These are phyloP conservation scores for Plebejus melissa DNA, from an alignment of 2,888 invertebrate genomes.

Conservation along the genomic window DNA sequence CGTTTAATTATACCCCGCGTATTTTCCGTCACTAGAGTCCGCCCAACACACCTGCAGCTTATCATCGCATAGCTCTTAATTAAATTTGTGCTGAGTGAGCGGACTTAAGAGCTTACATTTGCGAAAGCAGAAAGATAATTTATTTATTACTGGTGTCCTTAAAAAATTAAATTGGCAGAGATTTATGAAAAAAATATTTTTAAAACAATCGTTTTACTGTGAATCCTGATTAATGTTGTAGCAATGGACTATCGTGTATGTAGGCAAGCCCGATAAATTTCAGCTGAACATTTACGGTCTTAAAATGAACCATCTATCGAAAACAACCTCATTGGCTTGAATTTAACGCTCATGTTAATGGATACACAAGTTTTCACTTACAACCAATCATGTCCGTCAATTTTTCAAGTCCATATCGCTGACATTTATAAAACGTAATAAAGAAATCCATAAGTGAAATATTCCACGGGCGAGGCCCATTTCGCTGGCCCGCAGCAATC, in stretches of 20 bases:
- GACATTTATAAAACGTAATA: constrained; percentile 53
- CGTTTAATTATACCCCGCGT: constrained; percentile 17
- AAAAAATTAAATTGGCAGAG: background rate
- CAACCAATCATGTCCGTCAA: constrained; percentile 33
- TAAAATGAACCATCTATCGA: too few species aligned
- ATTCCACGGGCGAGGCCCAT: constrained; percentile 67
- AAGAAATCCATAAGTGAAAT: constrained; percentile 45
- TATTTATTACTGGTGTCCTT: background rate
- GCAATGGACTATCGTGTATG: background rate
- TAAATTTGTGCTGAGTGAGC: constrained; percentile 26
- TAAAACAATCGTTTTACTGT: background rate
- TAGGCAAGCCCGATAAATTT: background rate
- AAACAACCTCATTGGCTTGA: background rate
- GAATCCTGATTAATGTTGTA: background rate
- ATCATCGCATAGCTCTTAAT: constrained; percentile 23
- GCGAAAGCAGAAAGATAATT: constrained; percentile 26
- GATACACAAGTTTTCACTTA: background rate
- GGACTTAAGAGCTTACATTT: constrained; percentile 19
- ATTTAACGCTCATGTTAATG: background rate
- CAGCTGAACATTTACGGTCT: background rate
- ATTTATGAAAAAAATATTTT: background rate
- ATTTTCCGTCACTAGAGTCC: constrained; percentile 16
- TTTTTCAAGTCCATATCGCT: constrained; percentile 46
- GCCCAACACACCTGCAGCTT: constrained; percentile 18
- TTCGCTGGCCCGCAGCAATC: constrained; percentile 66